Evolutionary conservation across 2,797 vertebrate species (phyloP).

Genomic region (Pseudochaenichthys georgianus): DNA sequence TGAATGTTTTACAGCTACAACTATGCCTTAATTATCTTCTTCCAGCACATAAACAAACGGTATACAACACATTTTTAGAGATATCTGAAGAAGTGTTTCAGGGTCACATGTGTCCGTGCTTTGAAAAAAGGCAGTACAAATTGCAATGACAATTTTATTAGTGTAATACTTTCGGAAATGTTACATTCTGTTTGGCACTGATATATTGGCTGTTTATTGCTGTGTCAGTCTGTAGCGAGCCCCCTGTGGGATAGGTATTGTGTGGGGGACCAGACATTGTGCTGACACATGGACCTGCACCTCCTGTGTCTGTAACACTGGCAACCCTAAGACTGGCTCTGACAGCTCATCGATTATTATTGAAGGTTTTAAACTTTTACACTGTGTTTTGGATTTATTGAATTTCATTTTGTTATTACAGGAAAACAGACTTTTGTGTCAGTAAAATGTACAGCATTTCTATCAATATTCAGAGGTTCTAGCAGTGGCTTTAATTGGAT

Average conservation of each 20-base stretch:
- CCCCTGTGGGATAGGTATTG: background rate
- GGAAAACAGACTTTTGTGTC: background rate
- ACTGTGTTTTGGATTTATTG: background rate
- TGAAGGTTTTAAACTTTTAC: constrained; percentile 29
- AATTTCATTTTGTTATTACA: background rate
- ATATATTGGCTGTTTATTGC: background rate
- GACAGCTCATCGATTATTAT: background rate
- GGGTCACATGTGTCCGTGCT: background rate
- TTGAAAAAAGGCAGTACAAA: background rate
- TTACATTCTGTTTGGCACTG: background rate
- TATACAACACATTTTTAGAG: background rate
- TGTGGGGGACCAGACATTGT: background rate
- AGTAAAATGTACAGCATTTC: background rate
- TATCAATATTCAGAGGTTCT: background rate
- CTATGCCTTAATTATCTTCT: background rate
- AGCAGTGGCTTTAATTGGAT: background rate
- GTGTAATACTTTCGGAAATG: background rate
- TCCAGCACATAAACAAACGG: background rate
- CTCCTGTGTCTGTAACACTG: background rate
- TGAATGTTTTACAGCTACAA: background rate
- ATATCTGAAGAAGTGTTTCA: background rate
- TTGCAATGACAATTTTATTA: background rate
- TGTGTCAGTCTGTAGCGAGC: background rate
- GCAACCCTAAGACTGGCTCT: background rate
- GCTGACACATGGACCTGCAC: background rate